Base-by-base conservation (phyloP, 2,888 invertebrate species). In the Callinectes sapidus region DNA sequence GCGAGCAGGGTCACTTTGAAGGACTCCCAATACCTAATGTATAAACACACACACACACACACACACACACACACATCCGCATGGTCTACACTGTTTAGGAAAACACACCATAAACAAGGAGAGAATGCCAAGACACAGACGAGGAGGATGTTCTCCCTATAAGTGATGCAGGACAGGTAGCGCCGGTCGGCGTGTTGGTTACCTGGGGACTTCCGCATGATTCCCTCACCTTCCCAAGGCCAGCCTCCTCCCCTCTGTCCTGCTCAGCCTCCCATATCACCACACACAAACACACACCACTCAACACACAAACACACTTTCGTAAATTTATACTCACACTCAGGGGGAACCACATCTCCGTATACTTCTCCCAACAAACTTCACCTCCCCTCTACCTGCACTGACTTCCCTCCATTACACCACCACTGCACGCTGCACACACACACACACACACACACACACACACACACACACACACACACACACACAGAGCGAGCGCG, bases 21-120 rank as follows among this genome's bases (percentile, higher is more conserved):
- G 14, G 54, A 28, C 28, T 48, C 87, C 87, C 54, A 28, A 42
- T 48, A 48, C 42, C 48, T 42, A 39, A 23, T 42, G 23, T 18
- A 23, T 23, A 23, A 39, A 86, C 35, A 35, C n/a, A 85, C 16
- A 85, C 85, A 85, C 85, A 85, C 85, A 85, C 85, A 85, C 85
- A 85, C 85, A 85, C 85, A 85, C 85, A 85, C 85, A 85, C 85
- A 85, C 85, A 85, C 85, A 81, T 81, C 81, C 81, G 14, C 81
- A 16, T 81, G 81, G 28, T 35, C 81, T 18, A 18, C 35, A 35
- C 81, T 81, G 81, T 18, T 81, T 81, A 61, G 14, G 32, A 48
- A 39, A 55, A 55, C 28, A 55, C 28, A n/a, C 35, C 35, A 35
- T 81, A 81, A 10, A 6, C 16, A 32, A 28, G 42, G 28, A 54